phyloP scores from a whole-genome alignment of 2,113 vertebrate genomes.

The Oncorhynchus nerka region DNA sequence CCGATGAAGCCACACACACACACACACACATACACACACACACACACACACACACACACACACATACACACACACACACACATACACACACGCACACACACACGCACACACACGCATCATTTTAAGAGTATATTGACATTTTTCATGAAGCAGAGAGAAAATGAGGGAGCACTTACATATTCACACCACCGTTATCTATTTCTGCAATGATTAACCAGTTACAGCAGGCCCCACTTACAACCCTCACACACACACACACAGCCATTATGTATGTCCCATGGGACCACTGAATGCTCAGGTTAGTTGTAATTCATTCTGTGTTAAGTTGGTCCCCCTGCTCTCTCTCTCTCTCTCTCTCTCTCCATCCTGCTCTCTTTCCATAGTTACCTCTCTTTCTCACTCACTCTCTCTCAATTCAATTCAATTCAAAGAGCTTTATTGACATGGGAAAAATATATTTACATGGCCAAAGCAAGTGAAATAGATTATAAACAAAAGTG shows the following conservation, averaged over 20 bases:
- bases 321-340: conserved; percentile 16
- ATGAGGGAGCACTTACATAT: neutral
- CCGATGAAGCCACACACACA: no score
- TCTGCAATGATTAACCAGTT: neutral
- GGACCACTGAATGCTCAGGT: conserved; percentile 35
- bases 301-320: conserved; percentile 46
- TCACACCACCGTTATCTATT: conserved; percentile 1
- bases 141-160: neutral
- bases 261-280: conserved; percentile 25
- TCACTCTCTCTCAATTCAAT: no score
- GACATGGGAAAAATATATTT: no score
- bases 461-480: no score
- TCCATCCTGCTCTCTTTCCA: no score
- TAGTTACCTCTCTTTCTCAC: no score
- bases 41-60: no score
- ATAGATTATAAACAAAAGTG: no score
- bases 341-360: neutral
- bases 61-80: no score
- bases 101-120: neutral
- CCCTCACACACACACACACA: neutral
- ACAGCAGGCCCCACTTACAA: neutral
- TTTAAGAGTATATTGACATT: neutral
- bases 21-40: no score
- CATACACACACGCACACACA: no score
- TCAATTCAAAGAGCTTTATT: no score